Evolutionary conservation across 1,140 invertebrate genomes (phyloP), one percentile per base, ranked within the genome.

Genomic region (Ganaspis sp.): DNA sequence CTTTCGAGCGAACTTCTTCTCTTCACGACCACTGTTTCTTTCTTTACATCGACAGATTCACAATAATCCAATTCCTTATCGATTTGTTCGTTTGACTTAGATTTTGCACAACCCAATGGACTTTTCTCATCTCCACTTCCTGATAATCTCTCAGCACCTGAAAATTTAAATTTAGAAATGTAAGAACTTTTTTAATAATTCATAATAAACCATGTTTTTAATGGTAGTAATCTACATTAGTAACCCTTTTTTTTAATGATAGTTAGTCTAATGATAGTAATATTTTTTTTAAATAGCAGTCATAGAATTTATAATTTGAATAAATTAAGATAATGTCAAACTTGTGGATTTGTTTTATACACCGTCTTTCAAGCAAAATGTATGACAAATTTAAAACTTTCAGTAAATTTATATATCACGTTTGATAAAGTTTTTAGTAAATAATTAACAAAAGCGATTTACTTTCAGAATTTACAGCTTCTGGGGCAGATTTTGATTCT

Each of bases 1-100:
- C 92, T 93, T 76, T 93, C 93, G 19, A 93, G 85, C 45, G 93
- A 94, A 81, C 91, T 94, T 80, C 93, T 90, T 77, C 93, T 91
- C 80, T 91, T 92, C 37, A 88, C 83, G 17, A 88, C 69, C 73
- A 88, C 88, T 1, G 76, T 26, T n/a, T 83, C 74, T 75, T 69
- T 79, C 79, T 82, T 69, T 21, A 37, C n/a, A 74, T 72, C 15
- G 34, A 74, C 54, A 0, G 73, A 42, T 69, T 70, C 71, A 74
- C 37, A 70, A 21, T 38, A 74, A 29, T 81, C 40, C 9, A 21
- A 49, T 73, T 82, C 72, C 45, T 81, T 76, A 37, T 74, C 78
- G 19, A 86, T 78, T 45, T 82, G 54, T 75, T 86, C 78, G 72
- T 81, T 86, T 1, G 81, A 87, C 74, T 83, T 85, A 19, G 81